Evolutionary conservation across 2,888 invertebrate genomes (phyloP), one percentile per base, ranked within the genome.

Genomic region (Lypha dubia): DNA sequence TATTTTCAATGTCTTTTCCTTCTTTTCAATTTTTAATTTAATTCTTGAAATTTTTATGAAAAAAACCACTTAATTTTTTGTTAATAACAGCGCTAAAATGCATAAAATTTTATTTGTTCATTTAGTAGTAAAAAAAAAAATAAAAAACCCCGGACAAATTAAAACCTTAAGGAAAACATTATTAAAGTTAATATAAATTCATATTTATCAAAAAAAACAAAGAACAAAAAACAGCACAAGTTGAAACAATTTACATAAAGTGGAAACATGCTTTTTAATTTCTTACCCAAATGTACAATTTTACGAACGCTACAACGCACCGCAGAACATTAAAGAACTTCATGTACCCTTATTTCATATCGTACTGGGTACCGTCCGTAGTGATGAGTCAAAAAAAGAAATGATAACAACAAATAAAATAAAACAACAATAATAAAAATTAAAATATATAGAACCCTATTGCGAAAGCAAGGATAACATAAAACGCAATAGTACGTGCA

Each of bases 181-280:
- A 67, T 58, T n/a, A 28, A 28, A 67, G n/a, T 75, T 44, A 41
- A 60, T 20, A 70, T 62, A 62, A 44, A 60, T 68, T 60, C 17
- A 60, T 22, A 71, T 24, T 28, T 15, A 32, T 0, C 41, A 41
- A 51, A 63, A 44, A 51, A 65, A 53, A 53, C n/a, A n/a, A n/a
- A n/a, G n/a, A n/a, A n/a, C n/a, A n/a, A n/a, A n/a, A n/a, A n/a
- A n/a, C n/a, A n/a, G n/a, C 60, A 70, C 46, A 65, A 79, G 22
- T 62, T 62, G 32, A 76, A 65, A 88, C 88, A 89, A 90, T 90
- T 90, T 91, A 88, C 90, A 90, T 90, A 90, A 91, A 90, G 90
- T 90, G 90, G 88, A 90, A 90, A 91, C 90, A 90, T 89, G 88
- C 89, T 89, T 91, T 90, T 90, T 89, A 90, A 90, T 90, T 89